Evolutionary conservation across 2,888 invertebrate species (phyloP).

Genomic region (Idaea aversata): DNA sequence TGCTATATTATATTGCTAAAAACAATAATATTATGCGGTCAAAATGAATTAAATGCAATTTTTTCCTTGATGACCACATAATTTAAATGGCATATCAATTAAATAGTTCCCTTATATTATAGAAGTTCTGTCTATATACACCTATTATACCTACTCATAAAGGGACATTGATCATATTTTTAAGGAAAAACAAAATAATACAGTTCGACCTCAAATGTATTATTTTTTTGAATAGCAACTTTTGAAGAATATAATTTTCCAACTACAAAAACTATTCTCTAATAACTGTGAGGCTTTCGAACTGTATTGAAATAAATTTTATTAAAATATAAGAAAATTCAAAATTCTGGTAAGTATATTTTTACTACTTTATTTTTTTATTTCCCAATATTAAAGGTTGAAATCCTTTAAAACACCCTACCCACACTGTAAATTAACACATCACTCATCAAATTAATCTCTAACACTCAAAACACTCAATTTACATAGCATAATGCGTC

Average conservation of each 20-base stretch:
- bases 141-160: too few relatives aligned
- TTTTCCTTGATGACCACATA: background rate
- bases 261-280: too few relatives aligned
- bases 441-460: background rate
- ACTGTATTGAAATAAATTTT: too few relatives aligned
- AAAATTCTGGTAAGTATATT: too few relatives aligned
- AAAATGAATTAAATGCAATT: background rate
- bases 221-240: background rate
- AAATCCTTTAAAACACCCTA: background rate
- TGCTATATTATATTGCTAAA: background rate
- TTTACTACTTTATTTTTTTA: too few relatives aligned
- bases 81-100: too few relatives aligned
- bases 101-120: too few relatives aligned
- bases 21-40: background rate
- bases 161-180: background rate
- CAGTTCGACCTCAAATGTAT: background rate
- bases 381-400: background rate
- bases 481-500: background rate
- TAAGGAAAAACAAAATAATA: background rate
- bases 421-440: background rate
- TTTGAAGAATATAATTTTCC: too few relatives aligned
- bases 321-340: too few relatives aligned
- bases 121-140: too few relatives aligned
- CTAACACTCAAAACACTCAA: background rate
- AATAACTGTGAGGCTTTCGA: too few relatives aligned